phyloP scores from a whole-genome alignment of 2,113 vertebrate species.

The Saccopteryx bilineata region DNA sequence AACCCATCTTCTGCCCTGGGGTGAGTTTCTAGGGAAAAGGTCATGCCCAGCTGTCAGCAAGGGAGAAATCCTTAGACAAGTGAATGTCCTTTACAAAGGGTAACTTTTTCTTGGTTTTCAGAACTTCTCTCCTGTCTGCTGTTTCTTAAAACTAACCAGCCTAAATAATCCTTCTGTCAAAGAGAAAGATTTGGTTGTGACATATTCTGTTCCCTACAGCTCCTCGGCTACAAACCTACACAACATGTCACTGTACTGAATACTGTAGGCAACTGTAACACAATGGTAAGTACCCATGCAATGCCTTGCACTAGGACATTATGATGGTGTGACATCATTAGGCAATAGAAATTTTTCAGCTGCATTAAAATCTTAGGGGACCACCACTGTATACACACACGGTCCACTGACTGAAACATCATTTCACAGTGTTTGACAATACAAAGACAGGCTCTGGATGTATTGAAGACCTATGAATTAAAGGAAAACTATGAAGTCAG shows the following conservation, averaged over 20 bases:
- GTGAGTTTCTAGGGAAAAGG: background rate
- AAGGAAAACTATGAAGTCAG: conserved; percentile 45
- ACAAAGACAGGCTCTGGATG: background rate
- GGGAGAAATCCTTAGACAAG: background rate
- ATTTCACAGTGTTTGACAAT: background rate
- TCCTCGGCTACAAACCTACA: background rate
- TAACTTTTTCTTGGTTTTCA: background rate
- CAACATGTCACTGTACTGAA: background rate
- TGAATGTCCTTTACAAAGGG: background rate
- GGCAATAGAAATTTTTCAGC: background rate
- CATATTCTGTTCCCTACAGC: background rate
- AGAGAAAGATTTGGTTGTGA: background rate
- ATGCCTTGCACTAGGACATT: no score
- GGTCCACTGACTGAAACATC: background rate
- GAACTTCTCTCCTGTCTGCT: background rate
- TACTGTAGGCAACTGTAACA: background rate
- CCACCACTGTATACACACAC: background rate
- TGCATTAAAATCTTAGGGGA: background rate
- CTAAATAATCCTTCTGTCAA: background rate
- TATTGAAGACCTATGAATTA: background rate
- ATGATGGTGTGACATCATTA: background rate
- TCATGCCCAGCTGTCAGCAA: background rate
- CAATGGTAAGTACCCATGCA: background rate
- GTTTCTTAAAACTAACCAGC: background rate
- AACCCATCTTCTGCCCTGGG: background rate